phyloP scores from a whole-genome alignment of 2,797 vertebrate genomes.

The Sebastes matsubarae region DNA sequence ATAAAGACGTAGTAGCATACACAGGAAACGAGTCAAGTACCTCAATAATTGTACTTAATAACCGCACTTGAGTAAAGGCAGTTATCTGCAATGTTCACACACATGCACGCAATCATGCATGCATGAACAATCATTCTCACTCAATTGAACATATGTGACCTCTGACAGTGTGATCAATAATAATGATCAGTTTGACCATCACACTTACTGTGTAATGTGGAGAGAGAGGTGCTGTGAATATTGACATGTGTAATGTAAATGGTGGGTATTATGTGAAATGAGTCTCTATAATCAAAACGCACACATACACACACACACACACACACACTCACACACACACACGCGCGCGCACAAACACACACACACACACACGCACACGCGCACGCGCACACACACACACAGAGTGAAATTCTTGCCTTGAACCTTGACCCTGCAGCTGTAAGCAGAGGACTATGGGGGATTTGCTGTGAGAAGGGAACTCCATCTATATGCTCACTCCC shows the following conservation, averaged over 20 bases:
- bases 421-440: conserved; percentile 3
- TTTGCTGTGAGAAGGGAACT: background rate
- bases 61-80: background rate
- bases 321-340: background rate
- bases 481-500: no score
- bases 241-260: conserved; percentile 23
- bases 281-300: background rate
- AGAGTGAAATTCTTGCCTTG: background rate
- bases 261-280: background rate
- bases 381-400: background rate
- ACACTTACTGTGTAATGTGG: background rate
- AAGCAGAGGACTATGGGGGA: background rate
- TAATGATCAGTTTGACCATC: conserved; percentile 15
- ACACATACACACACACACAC: accelerated
- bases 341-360: accelerated
- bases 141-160: background rate
- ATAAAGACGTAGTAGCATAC: background rate
- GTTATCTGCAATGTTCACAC: background rate
- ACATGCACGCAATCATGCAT: background rate
- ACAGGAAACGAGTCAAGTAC: background rate
- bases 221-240: background rate
- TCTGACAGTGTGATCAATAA: conserved; percentile 7
- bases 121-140: background rate
- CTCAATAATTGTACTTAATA: background rate
- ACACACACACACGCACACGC: background rate